Base-by-base conservation (phyloP, 2,888 invertebrate species). In the Mythimna albipuncta region DNA sequence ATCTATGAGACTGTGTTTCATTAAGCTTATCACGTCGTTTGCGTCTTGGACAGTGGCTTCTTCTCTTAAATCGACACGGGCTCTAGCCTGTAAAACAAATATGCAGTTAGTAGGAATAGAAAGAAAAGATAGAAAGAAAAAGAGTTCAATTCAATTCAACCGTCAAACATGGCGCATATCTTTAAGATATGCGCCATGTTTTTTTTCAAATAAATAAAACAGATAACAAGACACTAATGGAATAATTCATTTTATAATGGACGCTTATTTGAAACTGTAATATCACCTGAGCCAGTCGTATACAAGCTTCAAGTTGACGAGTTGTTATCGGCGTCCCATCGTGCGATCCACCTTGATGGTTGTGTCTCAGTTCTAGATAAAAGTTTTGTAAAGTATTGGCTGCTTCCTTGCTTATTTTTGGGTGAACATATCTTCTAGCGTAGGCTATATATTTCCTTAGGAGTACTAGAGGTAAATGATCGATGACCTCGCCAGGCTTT, bases 361-460 rank as follows among this genome's bases (percentile, higher is more conserved):
- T 97, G 70, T 97, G 96, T 9, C 99, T 96, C 54, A 99, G 96
- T 82, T 98, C 97, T 68, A 98, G 95, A 91, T 99, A 99, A 93
- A 98, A 99, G 13, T 97, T 94, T 93, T 98, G 97, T 35, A 99
- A 92, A 1, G 97, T 94, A 76, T 95, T 94, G 5, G 97, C 97
- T 4, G 99, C 99, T 68, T 97, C 98, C 0, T 93, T 91, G 52
- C 97, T 97, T 26, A 99, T 95, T 87, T 97, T 97, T 0, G 99
- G 99, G 82, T 98, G 97, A 0, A 99, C 98, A 93, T 98, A 98
- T 91, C 98, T 98, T 77, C 98, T 97, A 0, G 99, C 98, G 93
- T 99, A 99, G 0, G 98, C 98, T 67, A 99, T 98, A 90, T 99
- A 99, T 94, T 99, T 99, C 77, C 99, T 97, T 6, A 99, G 96